Percentiles rank a stretch among this genome's conserved stretches.
These are phyloP conservation scores for Helostoma temminkii DNA, from an alignment of 2,797 vertebrate genomes.

Conservation along the genomic window DNA sequence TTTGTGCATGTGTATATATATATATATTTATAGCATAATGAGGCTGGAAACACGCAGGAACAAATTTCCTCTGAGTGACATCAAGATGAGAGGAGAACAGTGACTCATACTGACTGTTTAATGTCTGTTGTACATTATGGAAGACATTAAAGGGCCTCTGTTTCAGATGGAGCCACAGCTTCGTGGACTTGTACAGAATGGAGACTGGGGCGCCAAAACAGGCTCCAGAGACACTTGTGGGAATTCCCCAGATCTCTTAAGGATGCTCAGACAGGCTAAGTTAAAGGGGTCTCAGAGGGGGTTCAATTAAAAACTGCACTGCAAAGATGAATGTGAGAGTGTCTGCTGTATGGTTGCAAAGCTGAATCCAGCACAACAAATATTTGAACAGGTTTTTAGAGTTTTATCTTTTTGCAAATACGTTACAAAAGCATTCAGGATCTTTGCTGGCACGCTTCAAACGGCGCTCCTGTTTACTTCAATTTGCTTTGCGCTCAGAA, in stretches of 20 bases:
- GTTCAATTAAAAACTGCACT: not conserved
- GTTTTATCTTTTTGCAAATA: too few species aligned
- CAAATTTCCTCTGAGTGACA: slow-evolving; percentile 63
- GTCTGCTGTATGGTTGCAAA: not conserved
- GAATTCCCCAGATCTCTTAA: slow-evolving; percentile 33
- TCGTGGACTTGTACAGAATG: slow-evolving; percentile 19
- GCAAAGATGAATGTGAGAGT: not conserved
- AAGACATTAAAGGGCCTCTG: slow-evolving; percentile 50
- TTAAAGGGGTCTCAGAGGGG: slow-evolving; percentile 3
- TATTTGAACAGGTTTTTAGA: not conserved
- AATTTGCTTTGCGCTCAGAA: too few species aligned
- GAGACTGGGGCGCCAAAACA: slow-evolving; percentile 24
- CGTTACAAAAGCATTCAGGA: too few species aligned
- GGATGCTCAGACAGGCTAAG: slow-evolving; percentile 1
- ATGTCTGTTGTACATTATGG: slow-evolving; percentile 57
- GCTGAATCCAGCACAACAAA: not conserved
- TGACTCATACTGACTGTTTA: slow-evolving; percentile 56
- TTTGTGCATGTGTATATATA: not conserved
- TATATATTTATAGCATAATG: too few species aligned
- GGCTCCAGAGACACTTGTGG: slow-evolving; percentile 39
- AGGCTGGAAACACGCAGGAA: slow-evolving; percentile 55
- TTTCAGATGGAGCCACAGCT: slow-evolving; percentile 39
- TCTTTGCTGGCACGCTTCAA: too few species aligned
- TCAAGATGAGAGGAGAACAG: slow-evolving; percentile 48
- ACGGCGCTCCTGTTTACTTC: too few species aligned